Base-by-base conservation (phyloP, 2,888 invertebrate species). In the Noctua janthe region DNA sequence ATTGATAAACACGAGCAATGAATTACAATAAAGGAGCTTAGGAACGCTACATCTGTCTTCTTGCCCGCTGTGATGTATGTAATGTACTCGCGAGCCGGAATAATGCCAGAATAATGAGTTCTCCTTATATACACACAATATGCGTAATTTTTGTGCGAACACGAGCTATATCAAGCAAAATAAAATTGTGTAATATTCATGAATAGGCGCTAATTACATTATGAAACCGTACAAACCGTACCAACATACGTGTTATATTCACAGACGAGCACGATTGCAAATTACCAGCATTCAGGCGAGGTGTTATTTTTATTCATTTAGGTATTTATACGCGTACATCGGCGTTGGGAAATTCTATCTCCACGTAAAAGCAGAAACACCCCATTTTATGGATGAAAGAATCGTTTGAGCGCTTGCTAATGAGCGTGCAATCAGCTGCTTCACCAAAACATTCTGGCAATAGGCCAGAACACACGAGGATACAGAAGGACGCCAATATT, bases 1-100 rank as follows among this genome's bases (percentile, higher is more conserved):
- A 89, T 86, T 88, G 90, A 87, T 91, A 88, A 90, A 91, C 89
- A 91, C 84, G 84, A 88, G 82, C 87, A 88, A 91, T 91, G 89
- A 90, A 90, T 91, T 90, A 90, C 88, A 88, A 88, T 91, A 88
- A 91, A 83, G 72, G 81, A 76, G 84, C 84, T 86, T 81, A 82
- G 81, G 79, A 74, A 71, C 86, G 86, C 84, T 90, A 87, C 89
- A 86, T 88, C 84, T 83, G 83, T 90, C 86, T 89, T 82, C 66
- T 83, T 29, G 80, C 39, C 70, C 76, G 74, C 74, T 80, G 69
- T 88, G 88, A 88, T 82, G 79, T 84, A 81, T 80, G 78, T 80
- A 76, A 86, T 83, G 74, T 83, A 80, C 81, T 79, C 59, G 49
- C 74, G 71, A 72, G 71, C 66, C 74, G 17, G 74, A 74, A 78